phyloP scores from a whole-genome alignment of 1,140 invertebrate genomes.

The Ditylenchus dipsaci region DNA sequence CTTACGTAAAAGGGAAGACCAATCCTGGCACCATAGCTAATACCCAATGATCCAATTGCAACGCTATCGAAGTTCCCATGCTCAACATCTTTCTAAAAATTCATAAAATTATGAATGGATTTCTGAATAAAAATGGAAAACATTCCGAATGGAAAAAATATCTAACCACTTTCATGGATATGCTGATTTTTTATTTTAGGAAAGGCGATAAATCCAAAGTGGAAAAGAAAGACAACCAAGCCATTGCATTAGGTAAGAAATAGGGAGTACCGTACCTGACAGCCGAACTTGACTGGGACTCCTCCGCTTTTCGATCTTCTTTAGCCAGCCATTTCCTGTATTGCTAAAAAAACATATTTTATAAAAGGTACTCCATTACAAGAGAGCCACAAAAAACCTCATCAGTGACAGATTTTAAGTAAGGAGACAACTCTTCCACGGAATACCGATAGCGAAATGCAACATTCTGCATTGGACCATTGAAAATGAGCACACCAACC shows the following conservation, averaged over 20 bases:
- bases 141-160: too few relatives aligned
- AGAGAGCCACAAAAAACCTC: background rate
- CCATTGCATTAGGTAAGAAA: too few relatives aligned
- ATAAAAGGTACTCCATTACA: background rate
- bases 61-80: slow-evolving; percentile 9
- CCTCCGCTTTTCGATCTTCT: background rate
- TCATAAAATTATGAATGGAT: too few relatives aligned
- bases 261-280: background rate
- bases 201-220: too few relatives aligned
- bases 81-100: too few relatives aligned
- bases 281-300: slow-evolving; percentile 8
- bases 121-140: too few relatives aligned
- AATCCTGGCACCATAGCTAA: slow-evolving; percentile 22
- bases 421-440: slow-evolving; percentile 7
- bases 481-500: background rate
- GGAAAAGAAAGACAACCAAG: too few relatives aligned
- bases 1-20: slow-evolving; percentile 23
- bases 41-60: background rate
- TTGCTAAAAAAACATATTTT: background rate
- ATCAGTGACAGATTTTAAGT: background rate
- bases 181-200: too few relatives aligned
- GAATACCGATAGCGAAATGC: slow-evolving; percentile 10
- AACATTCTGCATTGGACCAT: slow-evolving; percentile 15
- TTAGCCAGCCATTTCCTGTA: slow-evolving; percentile 12
- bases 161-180: too few relatives aligned